Percentiles rank a stretch among this genome's conserved stretches.
These are phyloP conservation scores for Lymantria monacha DNA, from an alignment of 2,888 invertebrate genomes.

Conservation along the genomic window DNA sequence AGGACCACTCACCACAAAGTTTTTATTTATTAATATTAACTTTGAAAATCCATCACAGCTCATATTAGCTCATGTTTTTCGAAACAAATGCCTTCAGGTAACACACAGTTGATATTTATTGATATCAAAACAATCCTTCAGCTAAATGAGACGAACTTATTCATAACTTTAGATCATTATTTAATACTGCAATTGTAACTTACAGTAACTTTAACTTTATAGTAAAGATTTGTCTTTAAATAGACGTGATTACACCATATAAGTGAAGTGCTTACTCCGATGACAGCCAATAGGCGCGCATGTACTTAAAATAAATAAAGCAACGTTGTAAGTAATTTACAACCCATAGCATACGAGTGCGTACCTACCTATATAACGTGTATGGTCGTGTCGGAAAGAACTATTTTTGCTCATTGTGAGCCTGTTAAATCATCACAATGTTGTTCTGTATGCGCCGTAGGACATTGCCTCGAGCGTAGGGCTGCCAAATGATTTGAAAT, in stretches of 20 bases:
- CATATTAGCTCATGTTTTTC: no score
- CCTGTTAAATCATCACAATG: conserved; percentile 71
- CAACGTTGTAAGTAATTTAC: conserved; percentile 18
- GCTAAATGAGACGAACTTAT: no score
- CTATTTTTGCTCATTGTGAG: conserved; percentile 66
- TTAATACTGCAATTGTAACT: no score
- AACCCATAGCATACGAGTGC: conserved; percentile 1
- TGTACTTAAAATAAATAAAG: conserved; percentile 8
- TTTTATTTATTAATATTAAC: no score
- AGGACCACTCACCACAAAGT: no score
- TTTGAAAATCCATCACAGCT: no score
- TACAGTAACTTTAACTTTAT: no score
- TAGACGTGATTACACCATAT: conserved; percentile 3
- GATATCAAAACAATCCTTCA: no score
- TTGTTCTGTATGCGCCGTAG: conserved; percentile 58
- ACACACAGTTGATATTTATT: no score
- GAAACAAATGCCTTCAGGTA: no score
- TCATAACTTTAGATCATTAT: no score
- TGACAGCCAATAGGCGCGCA: conserved; percentile 4
- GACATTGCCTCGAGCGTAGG: conserved; percentile 61
- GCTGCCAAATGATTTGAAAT: conserved; percentile 22
- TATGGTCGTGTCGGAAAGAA: conserved; percentile 53
- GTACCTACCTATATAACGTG: conserved; percentile 35
- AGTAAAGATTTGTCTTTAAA: conserved; percentile 10
- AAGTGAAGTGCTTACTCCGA: conserved; percentile 3